phyloP scores from a whole-genome alignment of 2,113 vertebrate species.

The Gavia stellata region DNA sequence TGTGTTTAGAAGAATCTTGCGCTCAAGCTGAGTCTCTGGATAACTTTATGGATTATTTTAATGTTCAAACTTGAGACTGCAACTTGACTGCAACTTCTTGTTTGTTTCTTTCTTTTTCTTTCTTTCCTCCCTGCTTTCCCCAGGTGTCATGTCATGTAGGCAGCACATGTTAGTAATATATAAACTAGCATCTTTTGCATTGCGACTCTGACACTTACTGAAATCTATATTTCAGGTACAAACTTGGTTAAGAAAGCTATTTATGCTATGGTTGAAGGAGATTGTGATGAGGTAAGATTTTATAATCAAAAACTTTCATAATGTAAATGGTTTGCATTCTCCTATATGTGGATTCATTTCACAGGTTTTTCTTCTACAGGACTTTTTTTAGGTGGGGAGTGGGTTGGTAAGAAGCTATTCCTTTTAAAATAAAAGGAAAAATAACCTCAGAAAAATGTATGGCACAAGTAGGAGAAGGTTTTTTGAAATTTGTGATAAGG shows the following conservation, averaged over 20 bases:
- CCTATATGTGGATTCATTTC: neutral
- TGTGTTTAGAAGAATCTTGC: constrained; percentile 25
- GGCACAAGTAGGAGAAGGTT: neutral
- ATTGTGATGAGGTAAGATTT: constrained; percentile 96
- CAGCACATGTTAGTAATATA: neutral
- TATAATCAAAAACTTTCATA: constrained; percentile 17
- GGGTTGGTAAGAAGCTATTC: neutral
- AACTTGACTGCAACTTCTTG: constrained; percentile 2
- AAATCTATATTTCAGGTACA: constrained; percentile 86
- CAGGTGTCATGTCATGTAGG: neutral
- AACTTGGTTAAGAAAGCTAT: constrained; percentile 99
- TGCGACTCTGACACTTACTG: constrained; percentile 43
- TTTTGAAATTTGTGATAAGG: neutral
- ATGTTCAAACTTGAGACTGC: neutral
- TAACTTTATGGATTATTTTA: neutral
- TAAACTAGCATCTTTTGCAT: neutral
- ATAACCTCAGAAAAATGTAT: neutral
- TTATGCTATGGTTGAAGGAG: constrained; percentile 99
- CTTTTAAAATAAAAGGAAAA: neutral
- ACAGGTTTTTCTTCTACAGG: neutral
- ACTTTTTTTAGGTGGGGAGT: neutral
- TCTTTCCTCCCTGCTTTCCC: neutral
- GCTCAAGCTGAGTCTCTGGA: constrained; percentile 28
- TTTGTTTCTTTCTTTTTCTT: neutral
- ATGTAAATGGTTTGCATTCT: constrained; percentile 1